These are phyloP conservation scores for Machimus atricapillus DNA, from an alignment of 2,888 invertebrate genomes.

Conservation along the genomic window DNA sequence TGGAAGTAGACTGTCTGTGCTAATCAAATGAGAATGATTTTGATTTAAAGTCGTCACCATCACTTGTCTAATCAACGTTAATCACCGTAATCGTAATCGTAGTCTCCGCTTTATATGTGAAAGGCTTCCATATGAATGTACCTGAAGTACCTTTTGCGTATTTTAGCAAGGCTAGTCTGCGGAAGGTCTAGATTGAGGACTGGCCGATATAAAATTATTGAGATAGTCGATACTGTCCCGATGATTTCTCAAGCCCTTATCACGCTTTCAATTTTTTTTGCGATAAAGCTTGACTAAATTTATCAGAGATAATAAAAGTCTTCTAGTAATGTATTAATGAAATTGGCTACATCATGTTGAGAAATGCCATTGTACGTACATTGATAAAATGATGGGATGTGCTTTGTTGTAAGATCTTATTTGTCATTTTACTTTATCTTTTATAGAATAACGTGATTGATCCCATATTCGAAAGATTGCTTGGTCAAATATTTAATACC, in stretches of 20 bases:
- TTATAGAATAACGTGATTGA: background rate
- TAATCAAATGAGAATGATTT: background rate
- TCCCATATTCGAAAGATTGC: background rate
- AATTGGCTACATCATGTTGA: background rate
- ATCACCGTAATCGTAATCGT: background rate
- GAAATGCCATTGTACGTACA: background rate
- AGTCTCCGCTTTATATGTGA: background rate
- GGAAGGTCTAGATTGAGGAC: background rate
- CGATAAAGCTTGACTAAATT: background rate
- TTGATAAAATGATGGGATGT: background rate
- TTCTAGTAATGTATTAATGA: background rate
- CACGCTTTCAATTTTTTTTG: background rate
- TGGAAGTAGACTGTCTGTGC: background rate
- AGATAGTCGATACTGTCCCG: background rate
- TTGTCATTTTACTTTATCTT: background rate
- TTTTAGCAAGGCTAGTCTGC: background rate
- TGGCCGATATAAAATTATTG: background rate
- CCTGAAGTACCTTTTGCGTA: background rate
- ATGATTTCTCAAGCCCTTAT: background rate
- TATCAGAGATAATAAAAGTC: background rate
- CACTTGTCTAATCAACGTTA: background rate
- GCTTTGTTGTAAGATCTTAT: background rate
- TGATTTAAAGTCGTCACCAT: background rate
- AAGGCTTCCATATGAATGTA: background rate
- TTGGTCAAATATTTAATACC: background rate